phyloP scores from a whole-genome alignment of 2,797 vertebrate species.

The Phrynocephalus guinanensis region DNA sequence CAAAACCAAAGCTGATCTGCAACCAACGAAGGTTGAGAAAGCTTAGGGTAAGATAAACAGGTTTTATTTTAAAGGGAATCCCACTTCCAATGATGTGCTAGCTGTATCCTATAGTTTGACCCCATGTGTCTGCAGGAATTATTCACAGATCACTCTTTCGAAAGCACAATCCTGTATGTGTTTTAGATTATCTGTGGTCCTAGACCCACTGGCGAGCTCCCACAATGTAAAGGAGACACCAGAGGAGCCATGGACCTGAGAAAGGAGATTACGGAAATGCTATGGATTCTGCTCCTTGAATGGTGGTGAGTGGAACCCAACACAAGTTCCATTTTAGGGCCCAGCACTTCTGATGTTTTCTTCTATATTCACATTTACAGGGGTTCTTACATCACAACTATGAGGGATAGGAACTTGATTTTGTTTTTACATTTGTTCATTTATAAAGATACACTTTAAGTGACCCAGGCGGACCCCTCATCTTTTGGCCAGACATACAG shows the following conservation, averaged over 20 bases:
- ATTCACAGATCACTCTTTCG: constrained; percentile 15
- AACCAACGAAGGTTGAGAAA: no score
- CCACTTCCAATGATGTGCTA: no score
- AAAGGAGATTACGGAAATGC: not conserved
- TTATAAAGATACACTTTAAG: no score
- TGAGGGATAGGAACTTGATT: no score
- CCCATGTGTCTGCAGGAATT: not conserved
- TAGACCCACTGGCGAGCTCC: not conserved
- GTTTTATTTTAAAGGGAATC: no score
- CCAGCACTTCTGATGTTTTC: not conserved
- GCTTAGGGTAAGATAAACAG: no score
- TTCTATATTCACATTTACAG: not conserved
- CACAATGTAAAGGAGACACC: not conserved
- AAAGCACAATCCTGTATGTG: not conserved
- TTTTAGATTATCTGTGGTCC: not conserved
- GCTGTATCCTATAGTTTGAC: no score
- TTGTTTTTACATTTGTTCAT: no score
- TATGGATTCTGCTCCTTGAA: not conserved
- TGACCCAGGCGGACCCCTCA: no score
- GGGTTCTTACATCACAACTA: no score
- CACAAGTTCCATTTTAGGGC: not conserved
- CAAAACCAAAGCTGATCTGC: no score
- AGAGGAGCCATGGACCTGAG: not conserved
- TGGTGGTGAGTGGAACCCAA: not conserved
- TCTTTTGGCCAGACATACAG: no score